Evolutionary conservation across 1,140 invertebrate species (phyloP), one percentile per base, ranked within the genome.

Genomic region (Anastrepha obliqua): DNA sequence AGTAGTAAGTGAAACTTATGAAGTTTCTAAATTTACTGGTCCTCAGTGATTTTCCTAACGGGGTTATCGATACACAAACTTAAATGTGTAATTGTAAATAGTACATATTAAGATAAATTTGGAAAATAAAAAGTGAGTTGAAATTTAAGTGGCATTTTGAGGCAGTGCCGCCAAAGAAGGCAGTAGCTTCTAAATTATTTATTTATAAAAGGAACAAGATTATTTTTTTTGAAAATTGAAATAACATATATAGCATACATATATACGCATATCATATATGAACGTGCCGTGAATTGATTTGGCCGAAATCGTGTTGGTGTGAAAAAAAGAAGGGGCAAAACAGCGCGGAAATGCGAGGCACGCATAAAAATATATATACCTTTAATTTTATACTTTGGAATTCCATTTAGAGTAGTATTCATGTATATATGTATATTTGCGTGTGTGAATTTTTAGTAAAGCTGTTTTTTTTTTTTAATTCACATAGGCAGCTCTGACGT

Each of bases 261-360:
- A 39, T 81, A 81, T 20, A 7, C 6, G 11, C 2, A 81, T 55
- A 51, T 6, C 20, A 58, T 44, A 8, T 8, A 11, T 20, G 20
- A 81, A 81, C 74, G 74, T 81, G 74, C 47, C 6, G 7, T 13
- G 67, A 74, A 74, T 74, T 74, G 67, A 74, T 47, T 74, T 74
- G 11, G 0, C 42, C 42, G 15, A 74, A 74, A 47, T 74, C 13
- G 67, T 44, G 11, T 6, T 74, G 42, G 20, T 44, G 39, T 42
- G 11, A 13, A 44, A 47, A 74, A 74, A 74, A 47, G 29, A 29
- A 29, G 29, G 17, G 39, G 6, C 29, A 47, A 74, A n/a, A 47
- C 3, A 6, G 13, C 44, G 17, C 67, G 67, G 67, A 74, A 74
- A 47, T 74, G 39, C 67, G 67, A 15, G 29, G 67, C 17, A n/a